phyloP scores from a whole-genome alignment of 2,797 vertebrate genomes.

The Cheracebus regulus region DNA sequence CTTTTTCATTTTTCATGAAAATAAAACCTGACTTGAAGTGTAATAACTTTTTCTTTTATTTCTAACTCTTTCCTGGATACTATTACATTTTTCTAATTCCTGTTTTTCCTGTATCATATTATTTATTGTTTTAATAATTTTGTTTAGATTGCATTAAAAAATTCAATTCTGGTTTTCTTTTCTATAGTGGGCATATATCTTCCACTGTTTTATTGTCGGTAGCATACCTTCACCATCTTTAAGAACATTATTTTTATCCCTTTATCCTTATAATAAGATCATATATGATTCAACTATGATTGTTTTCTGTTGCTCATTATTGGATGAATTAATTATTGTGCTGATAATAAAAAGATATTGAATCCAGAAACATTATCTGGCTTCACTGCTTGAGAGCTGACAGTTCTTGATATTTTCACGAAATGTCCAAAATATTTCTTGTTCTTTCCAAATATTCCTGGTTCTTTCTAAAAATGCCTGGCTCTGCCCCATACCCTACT shows the following conservation, averaged over 20 bases:
- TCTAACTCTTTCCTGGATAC: not conserved
- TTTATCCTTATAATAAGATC: not conserved
- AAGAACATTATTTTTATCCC: not conserved
- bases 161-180: not conserved
- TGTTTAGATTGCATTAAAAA: not conserved
- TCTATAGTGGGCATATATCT: not conserved
- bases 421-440: not conserved
- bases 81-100: not conserved
- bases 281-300: no score
- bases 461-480: not conserved
- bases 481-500: not conserved
- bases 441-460: not conserved
- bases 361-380: not conserved
- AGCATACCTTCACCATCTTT: not conserved
- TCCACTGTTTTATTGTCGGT: not conserved
- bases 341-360: not conserved
- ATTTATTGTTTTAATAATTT: not conserved
- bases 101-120: not conserved
- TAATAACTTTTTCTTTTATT: not conserved
- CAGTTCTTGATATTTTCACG: not conserved
- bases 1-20: not conserved
- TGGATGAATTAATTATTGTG: not conserved
- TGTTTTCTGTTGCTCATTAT: not conserved
- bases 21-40: not conserved
- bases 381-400: not conserved